Percentiles rank a stretch among this genome's conserved stretches.
phyloP scores from a whole-genome alignment of 2,888 invertebrate genomes.

The Dicyrtomina minuta region DNA sequence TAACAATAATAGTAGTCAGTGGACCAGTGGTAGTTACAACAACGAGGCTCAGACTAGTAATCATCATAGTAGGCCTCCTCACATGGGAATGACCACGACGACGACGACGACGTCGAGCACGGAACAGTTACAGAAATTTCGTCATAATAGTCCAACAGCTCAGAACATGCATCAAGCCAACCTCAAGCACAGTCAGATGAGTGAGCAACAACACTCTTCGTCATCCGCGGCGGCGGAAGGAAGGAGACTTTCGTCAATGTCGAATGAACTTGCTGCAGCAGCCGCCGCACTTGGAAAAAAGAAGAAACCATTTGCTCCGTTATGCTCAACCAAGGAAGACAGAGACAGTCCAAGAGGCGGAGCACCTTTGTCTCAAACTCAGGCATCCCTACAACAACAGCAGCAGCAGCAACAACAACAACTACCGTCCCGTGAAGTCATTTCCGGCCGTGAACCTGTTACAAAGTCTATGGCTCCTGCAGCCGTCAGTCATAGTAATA shows the following conservation, averaged over 20 bases:
- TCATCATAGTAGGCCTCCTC: background rate
- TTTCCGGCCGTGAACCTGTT: background rate
- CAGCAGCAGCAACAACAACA: background rate
- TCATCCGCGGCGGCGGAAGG: constrained; percentile 12
- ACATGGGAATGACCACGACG: constrained; percentile 18
- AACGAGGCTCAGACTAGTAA: background rate
- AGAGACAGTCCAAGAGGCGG: background rate
- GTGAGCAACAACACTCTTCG: background rate
- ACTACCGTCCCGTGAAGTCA: constrained; percentile 19
- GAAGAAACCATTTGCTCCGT: constrained; percentile 37
- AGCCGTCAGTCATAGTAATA: too few species aligned
- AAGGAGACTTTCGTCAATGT: constrained; percentile 7
- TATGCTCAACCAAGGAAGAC: constrained; percentile 42
- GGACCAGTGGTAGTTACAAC: constrained; percentile 24
- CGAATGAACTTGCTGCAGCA: constrained; percentile 12
- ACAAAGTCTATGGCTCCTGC: background rate
- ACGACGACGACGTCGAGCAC: too few species aligned
- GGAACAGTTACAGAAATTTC: constrained; percentile 11
- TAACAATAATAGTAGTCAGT: background rate
- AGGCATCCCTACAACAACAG: constrained; percentile 3
- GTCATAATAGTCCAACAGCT: background rate
- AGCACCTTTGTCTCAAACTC: too few species aligned
- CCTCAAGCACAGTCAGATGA: background rate
- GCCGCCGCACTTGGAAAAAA: constrained; percentile 27
- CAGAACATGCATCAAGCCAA: too few species aligned